phyloP scores from a whole-genome alignment of 2,888 invertebrate species.

The Caenorhabditis sp. region DNA sequence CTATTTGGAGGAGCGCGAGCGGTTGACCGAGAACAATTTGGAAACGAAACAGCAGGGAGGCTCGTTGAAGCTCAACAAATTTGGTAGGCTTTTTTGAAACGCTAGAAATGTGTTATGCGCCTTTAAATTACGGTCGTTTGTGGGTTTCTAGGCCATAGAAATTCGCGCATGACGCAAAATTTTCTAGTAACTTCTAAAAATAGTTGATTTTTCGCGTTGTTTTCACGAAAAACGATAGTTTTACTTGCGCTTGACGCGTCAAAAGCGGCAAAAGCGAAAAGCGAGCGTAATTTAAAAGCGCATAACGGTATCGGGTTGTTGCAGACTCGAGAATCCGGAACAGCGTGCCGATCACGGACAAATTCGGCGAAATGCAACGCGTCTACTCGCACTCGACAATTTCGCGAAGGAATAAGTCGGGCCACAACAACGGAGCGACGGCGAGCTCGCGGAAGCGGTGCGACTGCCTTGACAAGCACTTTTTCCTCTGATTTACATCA shows the following conservation, averaged over 20 bases:
- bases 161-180: no score
- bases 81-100: slow-evolving; percentile 32
- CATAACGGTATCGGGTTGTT: no score
- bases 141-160: no score
- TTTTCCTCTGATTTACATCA: slow-evolving; percentile 50
- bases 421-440: not conserved
- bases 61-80: slow-evolving; percentile 50
- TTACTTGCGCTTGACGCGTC: no score
- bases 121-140: no score
- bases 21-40: slow-evolving; percentile 52
- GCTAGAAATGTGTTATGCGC: no score
- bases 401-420: not conserved
- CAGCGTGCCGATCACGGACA: slow-evolving; percentile 39
- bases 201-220: no score
- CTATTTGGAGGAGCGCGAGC: slow-evolving; percentile 75
- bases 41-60: no score
- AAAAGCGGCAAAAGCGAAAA: no score
- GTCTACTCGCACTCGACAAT: slow-evolving; percentile 42
- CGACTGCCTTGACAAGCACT: slow-evolving; percentile 69
- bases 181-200: no score
- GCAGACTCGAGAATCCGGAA: slow-evolving; percentile 47
- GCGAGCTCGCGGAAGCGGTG: slow-evolving; percentile 65
- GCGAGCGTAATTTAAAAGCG: no score
- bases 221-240: no score
- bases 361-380: slow-evolving; percentile 46